Percentiles rank a stretch among this genome's conserved stretches.
phyloP scores from a whole-genome alignment of 2,797 vertebrate genomes.

The Neosilurus hyrtlii region DNA sequence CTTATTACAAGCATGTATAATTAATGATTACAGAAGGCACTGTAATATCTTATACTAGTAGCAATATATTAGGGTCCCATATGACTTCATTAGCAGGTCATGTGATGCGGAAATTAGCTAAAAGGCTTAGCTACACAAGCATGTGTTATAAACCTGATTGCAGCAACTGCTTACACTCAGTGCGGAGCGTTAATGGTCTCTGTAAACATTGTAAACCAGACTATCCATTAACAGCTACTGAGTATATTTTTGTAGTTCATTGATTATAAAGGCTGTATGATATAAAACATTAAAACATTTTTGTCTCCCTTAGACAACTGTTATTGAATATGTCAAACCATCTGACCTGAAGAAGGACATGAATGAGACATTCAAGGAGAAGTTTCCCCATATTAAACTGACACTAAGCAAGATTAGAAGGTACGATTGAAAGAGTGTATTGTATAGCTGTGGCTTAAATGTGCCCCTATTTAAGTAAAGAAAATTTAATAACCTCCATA shows the following conservation, averaged over 20 bases:
- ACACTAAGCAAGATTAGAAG: constrained; percentile 97
- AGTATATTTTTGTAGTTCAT: constrained; percentile 9
- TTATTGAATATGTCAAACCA: constrained; percentile 97
- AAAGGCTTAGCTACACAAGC: neutral
- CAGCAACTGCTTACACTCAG: neutral
- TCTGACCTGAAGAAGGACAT: constrained; percentile 98
- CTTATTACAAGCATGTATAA: neutral
- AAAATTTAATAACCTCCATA: neutral
- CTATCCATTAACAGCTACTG: neutral
- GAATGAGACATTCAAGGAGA: constrained; percentile 96
- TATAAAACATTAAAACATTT: constrained; percentile 5
- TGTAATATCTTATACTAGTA: neutral
- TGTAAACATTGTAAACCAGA: constrained; percentile 4
- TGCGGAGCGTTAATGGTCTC: constrained; percentile 13
- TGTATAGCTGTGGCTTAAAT: neutral
- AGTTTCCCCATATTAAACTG: constrained; percentile 93
- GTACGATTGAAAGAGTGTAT: constrained; percentile 61
- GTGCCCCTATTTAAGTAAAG: neutral
- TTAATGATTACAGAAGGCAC: neutral
- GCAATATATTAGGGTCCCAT: neutral
- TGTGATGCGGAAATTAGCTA: constrained; percentile 21
- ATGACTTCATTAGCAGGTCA: constrained; percentile 27
- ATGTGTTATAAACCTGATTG: constrained; percentile 4
- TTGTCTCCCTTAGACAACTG: constrained; percentile 82
- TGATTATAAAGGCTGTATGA: neutral